Evolutionary conservation across 2,113 vertebrate species (phyloP).

Genomic region (Pavo muticus): DNA sequence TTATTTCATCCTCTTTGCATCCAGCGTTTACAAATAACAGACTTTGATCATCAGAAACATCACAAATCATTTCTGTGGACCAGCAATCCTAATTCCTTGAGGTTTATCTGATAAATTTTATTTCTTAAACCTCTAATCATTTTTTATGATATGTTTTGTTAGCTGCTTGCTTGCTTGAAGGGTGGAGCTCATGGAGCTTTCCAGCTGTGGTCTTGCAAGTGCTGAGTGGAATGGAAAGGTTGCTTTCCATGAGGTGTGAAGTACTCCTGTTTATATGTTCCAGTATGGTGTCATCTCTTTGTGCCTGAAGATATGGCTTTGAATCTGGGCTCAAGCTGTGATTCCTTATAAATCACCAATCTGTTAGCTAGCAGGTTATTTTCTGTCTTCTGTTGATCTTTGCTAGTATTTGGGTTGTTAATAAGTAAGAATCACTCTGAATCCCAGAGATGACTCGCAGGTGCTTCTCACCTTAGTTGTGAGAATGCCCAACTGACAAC

Average conservation of each 20-base stretch:
- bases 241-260: background rate
- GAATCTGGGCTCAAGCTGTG: background rate
- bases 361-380: background rate
- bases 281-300: background rate
- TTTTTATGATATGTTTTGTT: background rate
- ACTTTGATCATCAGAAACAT: background rate
- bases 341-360: background rate
- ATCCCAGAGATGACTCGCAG: background rate
- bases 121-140: background rate
- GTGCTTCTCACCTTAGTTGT: background rate
- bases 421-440: background rate
- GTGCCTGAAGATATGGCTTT: background rate
- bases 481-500: background rate
- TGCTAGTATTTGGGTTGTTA: background rate
- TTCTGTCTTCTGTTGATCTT: background rate
- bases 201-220: background rate
- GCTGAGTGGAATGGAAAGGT: background rate
- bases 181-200: background rate
- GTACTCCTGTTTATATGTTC: background rate
- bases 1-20: background rate
- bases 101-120: background rate
- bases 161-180: conserved; percentile 1
- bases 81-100: background rate
- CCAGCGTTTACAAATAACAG: background rate
- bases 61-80: background rate